Evolutionary conservation across 64 coral and sea anemone genomes (phyloP).

Genomic region (Porites lutea): DNA sequence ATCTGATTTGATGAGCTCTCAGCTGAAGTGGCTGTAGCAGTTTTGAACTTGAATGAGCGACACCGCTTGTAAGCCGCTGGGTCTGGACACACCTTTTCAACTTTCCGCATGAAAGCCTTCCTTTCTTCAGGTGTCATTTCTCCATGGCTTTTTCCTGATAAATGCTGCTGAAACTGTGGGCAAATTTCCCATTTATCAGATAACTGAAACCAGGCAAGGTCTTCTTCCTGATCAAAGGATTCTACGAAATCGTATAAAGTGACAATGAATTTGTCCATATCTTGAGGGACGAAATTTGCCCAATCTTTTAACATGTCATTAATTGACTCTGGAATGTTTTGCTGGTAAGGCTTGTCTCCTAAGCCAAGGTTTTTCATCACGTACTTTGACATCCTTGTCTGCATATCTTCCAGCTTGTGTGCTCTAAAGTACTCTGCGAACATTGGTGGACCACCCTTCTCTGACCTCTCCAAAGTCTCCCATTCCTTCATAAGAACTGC

Average conservation of each 20-base stretch:
- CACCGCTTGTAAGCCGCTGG: constrained; percentile 60
- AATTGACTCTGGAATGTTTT: too few relatives aligned
- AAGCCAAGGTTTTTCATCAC: too few relatives aligned
- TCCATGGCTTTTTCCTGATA: constrained; percentile 16
- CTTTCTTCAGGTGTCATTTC: constrained; percentile 53
- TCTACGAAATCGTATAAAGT: constrained; percentile 55
- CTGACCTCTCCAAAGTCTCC: constrained; percentile 19
- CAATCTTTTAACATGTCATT: too few relatives aligned
- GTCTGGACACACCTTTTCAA: constrained; percentile 55
- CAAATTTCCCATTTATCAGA: too few relatives aligned
- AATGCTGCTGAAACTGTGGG: neutral
- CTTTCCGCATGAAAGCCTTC: constrained; percentile 26
- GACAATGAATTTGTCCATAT: constrained; percentile 52
- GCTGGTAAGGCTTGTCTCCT: too few relatives aligned
- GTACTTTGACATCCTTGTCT: constrained; percentile 19
- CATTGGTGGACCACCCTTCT: constrained; percentile 13
- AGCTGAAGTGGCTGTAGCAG: constrained; percentile 12
- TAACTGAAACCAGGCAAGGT: constrained; percentile 48
- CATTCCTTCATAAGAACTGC: constrained; percentile 19
- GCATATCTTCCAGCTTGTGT: constrained; percentile 44
- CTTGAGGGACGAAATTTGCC: constrained; percentile 28
- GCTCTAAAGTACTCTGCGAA: constrained; percentile 32
- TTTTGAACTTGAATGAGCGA: constrained; percentile 8
- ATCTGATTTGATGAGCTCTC: too few relatives aligned
- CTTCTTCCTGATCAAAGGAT: too few relatives aligned